Evolutionary conservation across 2,888 invertebrate genomes (phyloP).

Genomic region (Euproctis similis): DNA sequence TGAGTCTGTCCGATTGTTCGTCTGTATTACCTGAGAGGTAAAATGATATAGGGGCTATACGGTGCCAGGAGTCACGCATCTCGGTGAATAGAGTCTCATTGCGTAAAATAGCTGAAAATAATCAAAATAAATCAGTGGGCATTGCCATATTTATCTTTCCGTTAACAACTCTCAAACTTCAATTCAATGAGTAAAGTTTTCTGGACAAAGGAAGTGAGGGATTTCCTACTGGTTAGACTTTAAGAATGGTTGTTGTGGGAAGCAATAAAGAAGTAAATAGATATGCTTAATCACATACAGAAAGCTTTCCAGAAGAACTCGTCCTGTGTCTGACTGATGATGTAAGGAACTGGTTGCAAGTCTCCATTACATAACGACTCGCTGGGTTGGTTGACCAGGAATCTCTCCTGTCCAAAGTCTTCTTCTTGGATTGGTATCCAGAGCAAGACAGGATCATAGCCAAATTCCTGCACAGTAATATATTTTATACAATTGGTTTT

Average conservation of each 20-base stretch:
- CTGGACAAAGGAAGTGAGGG: too few relatives aligned
- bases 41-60: conserved; percentile 78
- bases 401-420: conserved; percentile 80
- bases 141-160: too few relatives aligned
- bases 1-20: conserved; percentile 56
- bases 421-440: conserved; percentile 81
- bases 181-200: too few relatives aligned
- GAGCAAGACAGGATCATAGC: conserved; percentile 67
- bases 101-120: conserved; percentile 60
- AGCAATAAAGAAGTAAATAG: too few relatives aligned
- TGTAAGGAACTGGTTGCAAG: conserved; percentile 77
- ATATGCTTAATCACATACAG: too few relatives aligned
- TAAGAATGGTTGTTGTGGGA: too few relatives aligned
- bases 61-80: conserved; percentile 76
- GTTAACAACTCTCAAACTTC: too few relatives aligned
- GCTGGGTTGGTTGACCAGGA: conserved; percentile 77
- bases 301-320: conserved; percentile 79
- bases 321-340: conserved; percentile 79
- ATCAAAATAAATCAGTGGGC: too few relatives aligned
- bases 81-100: conserved; percentile 65
- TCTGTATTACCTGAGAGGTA: conserved; percentile 73
- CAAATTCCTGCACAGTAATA: conserved; percentile 66
- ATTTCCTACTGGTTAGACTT: too few relatives aligned
- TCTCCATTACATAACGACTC: conserved; percentile 72
- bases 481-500: too few relatives aligned